Percentiles rank a stretch among this genome's conserved stretches.
Evolutionary conservation across 2,888 invertebrate species (phyloP).

Genomic region (Idaea aversata): DNA sequence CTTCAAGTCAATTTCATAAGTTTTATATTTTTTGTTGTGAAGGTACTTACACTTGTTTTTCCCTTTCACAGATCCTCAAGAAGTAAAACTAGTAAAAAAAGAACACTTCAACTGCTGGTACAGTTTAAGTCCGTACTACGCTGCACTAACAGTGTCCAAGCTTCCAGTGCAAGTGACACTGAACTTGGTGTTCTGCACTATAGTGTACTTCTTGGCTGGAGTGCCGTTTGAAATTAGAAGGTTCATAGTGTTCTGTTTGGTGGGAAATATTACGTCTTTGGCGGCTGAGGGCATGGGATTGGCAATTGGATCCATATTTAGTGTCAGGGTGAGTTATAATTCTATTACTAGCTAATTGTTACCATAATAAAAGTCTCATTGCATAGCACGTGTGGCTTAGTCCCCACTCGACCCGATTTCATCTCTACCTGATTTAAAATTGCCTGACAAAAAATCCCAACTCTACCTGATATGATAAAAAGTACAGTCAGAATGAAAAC

Average conservation of each 20-base stretch:
- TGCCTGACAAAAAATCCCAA: too few relatives aligned
- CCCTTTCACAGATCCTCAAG: slow-evolving; percentile 80
- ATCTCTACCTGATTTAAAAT: too few relatives aligned
- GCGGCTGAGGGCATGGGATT: slow-evolving; percentile 89
- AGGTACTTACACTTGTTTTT: slow-evolving; percentile 4
- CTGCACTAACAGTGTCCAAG: slow-evolving; percentile 82
- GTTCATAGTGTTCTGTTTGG: slow-evolving; percentile 83
- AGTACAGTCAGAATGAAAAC: too few relatives aligned
- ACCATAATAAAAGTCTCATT: background rate
- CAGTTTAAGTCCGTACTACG: slow-evolving; percentile 82
- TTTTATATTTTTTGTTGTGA: background rate
- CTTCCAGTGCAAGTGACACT: slow-evolving; percentile 81
- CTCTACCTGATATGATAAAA: too few relatives aligned
- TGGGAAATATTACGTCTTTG: slow-evolving; percentile 85
- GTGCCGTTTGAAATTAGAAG: slow-evolving; percentile 84
- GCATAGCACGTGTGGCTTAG: too few relatives aligned
- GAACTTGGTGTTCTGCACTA: slow-evolving; percentile 80
- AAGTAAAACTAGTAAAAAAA: slow-evolving; percentile 84
- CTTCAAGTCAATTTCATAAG: too few relatives aligned
- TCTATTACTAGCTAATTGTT: background rate
- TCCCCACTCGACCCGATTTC: too few relatives aligned
- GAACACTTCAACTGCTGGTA: slow-evolving; percentile 87
- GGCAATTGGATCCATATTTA: slow-evolving; percentile 86
- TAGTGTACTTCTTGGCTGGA: slow-evolving; percentile 84
- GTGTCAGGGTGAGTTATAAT: slow-evolving; percentile 77